These are phyloP conservation scores for Saxicola maurus DNA, from an alignment of 2,797 vertebrate genomes.

Conservation along the genomic window DNA sequence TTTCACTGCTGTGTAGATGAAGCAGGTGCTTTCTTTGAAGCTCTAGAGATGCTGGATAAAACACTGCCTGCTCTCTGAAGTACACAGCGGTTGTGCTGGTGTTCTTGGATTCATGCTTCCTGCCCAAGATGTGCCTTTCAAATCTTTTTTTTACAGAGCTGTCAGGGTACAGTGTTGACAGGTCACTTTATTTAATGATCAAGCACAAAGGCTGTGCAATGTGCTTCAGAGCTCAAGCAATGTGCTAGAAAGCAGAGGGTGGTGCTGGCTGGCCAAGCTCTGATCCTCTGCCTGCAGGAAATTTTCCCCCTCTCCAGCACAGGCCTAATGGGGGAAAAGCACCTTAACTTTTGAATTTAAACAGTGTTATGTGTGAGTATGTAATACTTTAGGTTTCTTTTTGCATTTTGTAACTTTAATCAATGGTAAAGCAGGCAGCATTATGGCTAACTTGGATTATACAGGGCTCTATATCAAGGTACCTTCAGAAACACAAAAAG, in stretches of 20 bases:
- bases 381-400: not conserved
- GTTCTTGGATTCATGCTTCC: not conserved
- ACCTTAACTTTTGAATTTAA: not conserved
- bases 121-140: not conserved
- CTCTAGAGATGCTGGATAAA: not conserved
- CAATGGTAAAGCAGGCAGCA: not conserved
- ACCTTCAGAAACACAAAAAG: not conserved
- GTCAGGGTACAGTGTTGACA: not conserved
- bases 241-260: not conserved
- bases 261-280: not conserved
- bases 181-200: not conserved
- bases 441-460: not conserved
- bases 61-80: not conserved
- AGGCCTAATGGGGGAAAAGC: not conserved
- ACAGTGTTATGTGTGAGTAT: fast-evolving
- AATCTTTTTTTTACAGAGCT: not conserved
- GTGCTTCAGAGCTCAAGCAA: not conserved
- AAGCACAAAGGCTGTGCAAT: not conserved
- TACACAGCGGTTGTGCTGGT: not conserved
- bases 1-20: not conserved
- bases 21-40: not conserved
- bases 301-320: fast-evolving
- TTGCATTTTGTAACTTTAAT: not conserved
- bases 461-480: fast-evolving
- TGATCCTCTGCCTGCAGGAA: not conserved